phyloP scores from a whole-genome alignment of 2,113 vertebrate species.

The Turdus rufiventris region DNA sequence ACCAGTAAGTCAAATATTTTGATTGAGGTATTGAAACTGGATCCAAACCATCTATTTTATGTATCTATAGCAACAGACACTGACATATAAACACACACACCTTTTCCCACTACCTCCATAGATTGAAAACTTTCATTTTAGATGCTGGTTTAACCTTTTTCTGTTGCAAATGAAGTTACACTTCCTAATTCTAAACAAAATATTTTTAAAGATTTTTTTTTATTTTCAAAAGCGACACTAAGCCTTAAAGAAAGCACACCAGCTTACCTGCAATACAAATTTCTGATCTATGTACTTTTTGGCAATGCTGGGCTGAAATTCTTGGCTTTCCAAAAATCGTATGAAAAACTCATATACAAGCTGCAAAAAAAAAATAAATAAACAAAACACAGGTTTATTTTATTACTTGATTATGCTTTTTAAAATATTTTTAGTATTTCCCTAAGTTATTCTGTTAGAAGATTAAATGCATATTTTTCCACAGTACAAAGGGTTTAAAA shows the following conservation, averaged over 20 bases:
- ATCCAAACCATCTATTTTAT: neutral
- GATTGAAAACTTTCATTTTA: neutral
- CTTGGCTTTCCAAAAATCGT: conserved; percentile 99
- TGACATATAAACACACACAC: neutral
- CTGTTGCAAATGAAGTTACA: neutral
- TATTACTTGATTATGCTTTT: neutral
- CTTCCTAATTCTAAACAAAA: neutral
- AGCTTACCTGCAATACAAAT: conserved; percentile 98
- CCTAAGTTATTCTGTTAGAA: neutral
- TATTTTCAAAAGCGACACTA: neutral
- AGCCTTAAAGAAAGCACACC: neutral
- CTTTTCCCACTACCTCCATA: neutral
- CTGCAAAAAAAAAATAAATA: conserved; percentile 72
- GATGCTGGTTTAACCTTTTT: neutral
- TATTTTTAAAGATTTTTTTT: neutral
- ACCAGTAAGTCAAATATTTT: neutral
- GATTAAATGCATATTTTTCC: neutral
- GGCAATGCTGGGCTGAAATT: conserved; percentile 99
- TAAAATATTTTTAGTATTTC: neutral
- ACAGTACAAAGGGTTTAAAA: neutral
- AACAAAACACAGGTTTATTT: neutral
- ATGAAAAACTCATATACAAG: conserved; percentile 99
- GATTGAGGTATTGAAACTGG: neutral
- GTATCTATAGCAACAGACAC: neutral
- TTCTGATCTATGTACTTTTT: conserved; percentile 99